phyloP scores from a whole-genome alignment of 2,888 invertebrate genomes.

The Teinopalpus imperialis region DNA sequence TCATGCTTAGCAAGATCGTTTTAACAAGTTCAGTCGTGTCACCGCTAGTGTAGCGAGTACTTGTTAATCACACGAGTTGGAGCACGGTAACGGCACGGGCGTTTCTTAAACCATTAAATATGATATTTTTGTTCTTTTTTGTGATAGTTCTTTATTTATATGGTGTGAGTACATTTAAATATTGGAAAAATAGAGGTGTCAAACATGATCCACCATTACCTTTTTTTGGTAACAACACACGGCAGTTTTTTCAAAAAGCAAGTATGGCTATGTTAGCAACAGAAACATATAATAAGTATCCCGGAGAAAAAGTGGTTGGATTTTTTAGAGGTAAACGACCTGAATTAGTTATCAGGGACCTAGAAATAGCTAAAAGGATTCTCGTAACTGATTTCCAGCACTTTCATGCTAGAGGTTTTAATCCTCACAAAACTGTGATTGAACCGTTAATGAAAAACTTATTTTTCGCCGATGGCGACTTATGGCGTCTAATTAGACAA shows the following conservation, averaged over 20 bases:
- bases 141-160: constrained; percentile 42
- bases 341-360: constrained; percentile 64
- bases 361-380: constrained; percentile 59
- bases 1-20: too few species aligned
- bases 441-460: constrained; percentile 65
- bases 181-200: constrained; percentile 61
- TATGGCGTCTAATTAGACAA: constrained; percentile 67
- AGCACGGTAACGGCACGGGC: too few species aligned
- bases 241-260: constrained; percentile 51
- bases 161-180: constrained; percentile 52
- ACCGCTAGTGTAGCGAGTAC: too few species aligned
- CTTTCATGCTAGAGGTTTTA: constrained; percentile 60
- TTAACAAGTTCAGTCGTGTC: too few species aligned
- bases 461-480: constrained; percentile 67
- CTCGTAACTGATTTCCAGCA: constrained; percentile 59
- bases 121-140: constrained; percentile 39
- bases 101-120: too few species aligned
- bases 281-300: constrained; percentile 56
- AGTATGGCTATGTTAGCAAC: constrained; percentile 63
- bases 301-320: constrained; percentile 64
- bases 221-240: constrained; percentile 55
- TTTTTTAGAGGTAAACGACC: constrained; percentile 55
- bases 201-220: constrained; percentile 61
- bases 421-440: constrained; percentile 50
- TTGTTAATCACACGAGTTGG: too few species aligned